Evolutionary conservation across 1,140 invertebrate genomes (phyloP), one percentile per base, ranked within the genome.

Genomic region (Eufriesea mexicana): DNA sequence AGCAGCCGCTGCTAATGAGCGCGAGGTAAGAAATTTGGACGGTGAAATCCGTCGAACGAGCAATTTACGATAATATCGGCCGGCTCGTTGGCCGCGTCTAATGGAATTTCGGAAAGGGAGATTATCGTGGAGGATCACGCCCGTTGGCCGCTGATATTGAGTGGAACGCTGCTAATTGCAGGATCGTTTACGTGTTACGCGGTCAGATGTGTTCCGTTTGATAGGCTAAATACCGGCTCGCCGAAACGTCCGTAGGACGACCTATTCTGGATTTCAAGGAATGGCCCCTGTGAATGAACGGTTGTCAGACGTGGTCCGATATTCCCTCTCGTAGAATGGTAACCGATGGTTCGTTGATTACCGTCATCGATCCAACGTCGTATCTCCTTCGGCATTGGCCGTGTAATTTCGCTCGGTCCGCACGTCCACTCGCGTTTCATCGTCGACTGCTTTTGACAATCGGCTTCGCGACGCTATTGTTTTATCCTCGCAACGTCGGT

Each of bases 101-200:
- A 83, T 83, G 81, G 75, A 83, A 83, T 78, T 83, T 83, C 81
- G 54, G 47, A 57, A 83, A 78, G 81, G 72, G 35, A 49, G 74
- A 83, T 83, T 83, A 83, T 77, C 75, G 75, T 62, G 55, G 51
- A 62, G 66, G 64, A 78, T 83, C 81, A 70, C 55, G 81, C 74
- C 81, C 55, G 55, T 54, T n/a, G n/a, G 57, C 74, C 20, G 61
- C 74, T 62, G 74, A 83, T 83, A 83, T 78, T 78, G 74, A 78
- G 61, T 61, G 80, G 80, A 68, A 59, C 80, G 74, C 74, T 77
- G 74, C 81, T 83, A 83, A 83, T 83, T 83, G 81, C 75, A 49
- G 75, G 81, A 83, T 83, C 81, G 81, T 83, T 83, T 83, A 83
- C 81, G 75, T 62, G 81, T 83, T 77, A 78, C 81, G 81, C 81